A percentile compares a stretch with the other conserved stretches of the same genome.
Conservation (phyloP, 2,888 invertebrate species). For the Tenodera sinensis region DNA sequence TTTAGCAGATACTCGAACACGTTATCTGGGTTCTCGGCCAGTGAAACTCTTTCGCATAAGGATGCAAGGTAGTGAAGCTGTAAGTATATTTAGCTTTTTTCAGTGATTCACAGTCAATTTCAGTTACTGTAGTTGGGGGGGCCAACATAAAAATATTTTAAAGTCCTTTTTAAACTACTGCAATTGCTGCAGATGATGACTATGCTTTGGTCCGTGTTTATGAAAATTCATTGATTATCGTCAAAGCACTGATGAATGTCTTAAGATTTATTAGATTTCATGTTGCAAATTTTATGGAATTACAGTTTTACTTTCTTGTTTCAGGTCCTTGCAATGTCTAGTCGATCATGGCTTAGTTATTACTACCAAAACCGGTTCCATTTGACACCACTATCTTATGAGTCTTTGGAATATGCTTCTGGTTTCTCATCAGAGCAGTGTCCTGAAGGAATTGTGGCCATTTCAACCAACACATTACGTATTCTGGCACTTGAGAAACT, state of each 20-base stretch:
- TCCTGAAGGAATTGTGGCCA: constrained; percentile 98
- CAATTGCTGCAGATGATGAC: constrained; percentile 16
- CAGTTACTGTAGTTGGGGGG: neutral
- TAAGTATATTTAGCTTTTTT: constrained; percentile 40
- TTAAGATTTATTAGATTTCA: neutral
- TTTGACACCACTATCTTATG: constrained; percentile 92
- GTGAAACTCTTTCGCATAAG: constrained; percentile 94
- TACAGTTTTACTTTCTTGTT: neutral
- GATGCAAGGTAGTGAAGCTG: constrained; percentile 95
- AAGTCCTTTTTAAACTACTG: neutral
- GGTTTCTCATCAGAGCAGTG: constrained; percentile 95
- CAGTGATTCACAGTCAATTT: neutral
- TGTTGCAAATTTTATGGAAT: neutral
- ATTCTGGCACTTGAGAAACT: constrained; percentile 97
- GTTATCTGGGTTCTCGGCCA: constrained; percentile 92
- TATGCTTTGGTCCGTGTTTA: constrained; percentile 28
- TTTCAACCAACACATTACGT: constrained; percentile 93
- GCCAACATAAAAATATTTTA: neutral
- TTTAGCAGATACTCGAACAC: constrained; percentile 92
- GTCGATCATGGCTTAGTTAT: constrained; percentile 96
- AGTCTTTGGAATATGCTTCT: constrained; percentile 94
- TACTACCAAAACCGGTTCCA: constrained; percentile 96
- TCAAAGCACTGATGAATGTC: constrained; percentile 16
- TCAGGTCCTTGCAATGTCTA: constrained; percentile 88
- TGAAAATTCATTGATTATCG: constrained; percentile 15